A percentile compares a stretch with the other conserved stretches of the same genome.
Conservation (phyloP, 2,888 invertebrate species). For the Caenorhabditis sp. region DNA sequence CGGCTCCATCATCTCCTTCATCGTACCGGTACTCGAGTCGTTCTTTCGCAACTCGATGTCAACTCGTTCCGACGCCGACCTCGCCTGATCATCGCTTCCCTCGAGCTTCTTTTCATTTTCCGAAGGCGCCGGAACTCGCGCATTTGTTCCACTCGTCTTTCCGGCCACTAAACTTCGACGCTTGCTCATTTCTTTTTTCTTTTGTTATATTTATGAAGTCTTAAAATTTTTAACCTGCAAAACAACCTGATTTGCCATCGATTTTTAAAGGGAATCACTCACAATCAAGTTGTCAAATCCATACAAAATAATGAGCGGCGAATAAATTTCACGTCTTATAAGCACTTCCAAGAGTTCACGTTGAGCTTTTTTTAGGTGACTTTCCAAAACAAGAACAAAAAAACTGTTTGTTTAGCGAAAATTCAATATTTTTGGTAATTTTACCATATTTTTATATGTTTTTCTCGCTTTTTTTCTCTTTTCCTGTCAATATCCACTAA, state of each 20-base stretch:
- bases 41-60: background rate
- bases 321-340: too few relatives aligned
- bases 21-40: background rate
- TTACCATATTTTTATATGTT: too few relatives aligned
- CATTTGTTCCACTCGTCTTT: background rate
- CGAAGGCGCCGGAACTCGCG: background rate
- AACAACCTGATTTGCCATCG: background rate
- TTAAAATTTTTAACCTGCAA: background rate
- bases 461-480: too few relatives aligned
- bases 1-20: background rate
- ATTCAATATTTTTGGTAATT: too few relatives aligned
- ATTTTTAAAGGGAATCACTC: background rate
- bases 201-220: background rate
- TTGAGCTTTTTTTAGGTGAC: too few relatives aligned
- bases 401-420: too few relatives aligned
- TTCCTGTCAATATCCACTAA: too few relatives aligned
- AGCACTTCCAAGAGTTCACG: too few relatives aligned
- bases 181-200: background rate
- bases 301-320: background rate
- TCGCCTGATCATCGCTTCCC: background rate
- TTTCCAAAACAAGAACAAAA: too few relatives aligned
- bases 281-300: background rate
- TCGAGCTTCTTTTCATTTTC: background rate
- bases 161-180: background rate
- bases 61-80: background rate